phyloP scores from a whole-genome alignment of 2,888 invertebrate genomes.

The Drymonia ruficornis region DNA sequence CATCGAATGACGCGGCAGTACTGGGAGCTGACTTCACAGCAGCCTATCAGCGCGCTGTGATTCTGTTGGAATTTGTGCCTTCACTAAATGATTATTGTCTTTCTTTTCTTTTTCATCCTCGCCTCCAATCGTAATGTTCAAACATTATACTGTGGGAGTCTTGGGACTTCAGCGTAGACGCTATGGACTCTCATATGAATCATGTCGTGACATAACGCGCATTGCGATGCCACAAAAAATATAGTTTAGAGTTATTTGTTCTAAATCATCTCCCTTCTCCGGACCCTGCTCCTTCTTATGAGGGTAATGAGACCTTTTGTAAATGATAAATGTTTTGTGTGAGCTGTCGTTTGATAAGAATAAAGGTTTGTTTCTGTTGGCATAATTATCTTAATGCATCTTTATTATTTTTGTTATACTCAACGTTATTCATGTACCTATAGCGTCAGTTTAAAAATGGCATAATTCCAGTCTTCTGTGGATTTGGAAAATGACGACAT shows the following conservation, averaged over 20 bases:
- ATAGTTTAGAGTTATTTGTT: background rate
- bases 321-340: background rate
- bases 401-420: too few species aligned
- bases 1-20: conserved; percentile 28
- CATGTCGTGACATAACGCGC: conserved; percentile 30
- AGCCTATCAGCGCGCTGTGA: conserved; percentile 58
- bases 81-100: conserved; percentile 69
- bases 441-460: too few species aligned
- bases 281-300: background rate
- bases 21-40: conserved; percentile 48
- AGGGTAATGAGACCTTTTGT: background rate
- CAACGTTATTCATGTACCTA: too few species aligned
- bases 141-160: conserved; percentile 58
- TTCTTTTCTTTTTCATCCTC: conserved; percentile 63
- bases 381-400: too few species aligned
- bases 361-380: too few species aligned
- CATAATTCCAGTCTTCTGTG: too few species aligned
- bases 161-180: conserved; percentile 31
- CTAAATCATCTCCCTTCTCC: background rate
- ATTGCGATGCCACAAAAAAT: conserved; percentile 20
- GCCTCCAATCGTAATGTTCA: conserved; percentile 63
- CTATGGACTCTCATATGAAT: conserved; percentile 30
- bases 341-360: too few species aligned
- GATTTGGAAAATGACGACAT: too few species aligned
- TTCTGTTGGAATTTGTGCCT: conserved; percentile 69